phyloP scores from a whole-genome alignment of 2,888 invertebrate species.

The Drosophila quasianomalipes region DNA sequence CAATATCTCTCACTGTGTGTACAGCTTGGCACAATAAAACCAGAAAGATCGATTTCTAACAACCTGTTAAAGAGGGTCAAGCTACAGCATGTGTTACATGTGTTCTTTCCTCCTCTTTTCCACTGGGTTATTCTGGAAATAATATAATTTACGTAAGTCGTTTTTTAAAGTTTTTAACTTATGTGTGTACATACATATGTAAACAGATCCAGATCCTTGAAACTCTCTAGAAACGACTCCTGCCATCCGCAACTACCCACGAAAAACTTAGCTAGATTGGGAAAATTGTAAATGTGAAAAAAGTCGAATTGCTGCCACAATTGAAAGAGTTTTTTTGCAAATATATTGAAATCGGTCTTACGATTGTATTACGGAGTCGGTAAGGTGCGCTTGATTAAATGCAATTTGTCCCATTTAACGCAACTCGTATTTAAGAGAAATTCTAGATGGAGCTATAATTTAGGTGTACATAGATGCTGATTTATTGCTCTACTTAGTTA shows the following conservation, averaged over 20 bases:
- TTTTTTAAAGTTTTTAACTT: too few relatives aligned
- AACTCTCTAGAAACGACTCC: background rate
- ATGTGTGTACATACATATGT: too few relatives aligned
- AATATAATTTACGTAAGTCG: too few relatives aligned
- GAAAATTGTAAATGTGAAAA: background rate
- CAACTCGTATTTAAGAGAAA: background rate
- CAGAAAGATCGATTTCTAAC: background rate
- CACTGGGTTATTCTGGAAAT: background rate
- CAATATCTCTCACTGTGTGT: too few relatives aligned
- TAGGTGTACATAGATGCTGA: conserved; percentile 45
- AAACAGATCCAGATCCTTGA: background rate
- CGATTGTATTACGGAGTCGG: background rate
- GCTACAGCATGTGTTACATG: too few relatives aligned
- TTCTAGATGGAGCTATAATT: conserved; percentile 21
- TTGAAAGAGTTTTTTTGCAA: too few relatives aligned
- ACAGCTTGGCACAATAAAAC: background rate
- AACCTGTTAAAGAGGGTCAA: background rate
- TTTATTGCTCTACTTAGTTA: conserved; percentile 58
- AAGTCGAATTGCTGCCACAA: background rate
- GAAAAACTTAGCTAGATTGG: background rate
- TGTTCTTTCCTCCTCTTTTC: background rate
- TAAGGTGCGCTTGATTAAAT: background rate
- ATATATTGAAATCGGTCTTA: background rate
- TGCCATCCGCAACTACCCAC: background rate
- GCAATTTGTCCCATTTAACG: background rate